phyloP scores from a whole-genome alignment of 2,888 invertebrate species.

The Nematopogon swammerdamellus region DNA sequence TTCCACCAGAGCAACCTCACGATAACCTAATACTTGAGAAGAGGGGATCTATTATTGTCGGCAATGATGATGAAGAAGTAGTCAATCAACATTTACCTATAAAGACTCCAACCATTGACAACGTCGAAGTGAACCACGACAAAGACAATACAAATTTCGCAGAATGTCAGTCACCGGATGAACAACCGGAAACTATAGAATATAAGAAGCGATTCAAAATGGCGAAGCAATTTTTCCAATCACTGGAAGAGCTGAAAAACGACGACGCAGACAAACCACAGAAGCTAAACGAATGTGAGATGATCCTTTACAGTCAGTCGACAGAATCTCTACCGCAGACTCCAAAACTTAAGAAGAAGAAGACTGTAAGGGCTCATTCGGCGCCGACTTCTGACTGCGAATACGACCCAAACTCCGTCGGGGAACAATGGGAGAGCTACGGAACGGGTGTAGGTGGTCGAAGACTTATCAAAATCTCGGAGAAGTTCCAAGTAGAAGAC shows the following conservation, averaged over 20 bases:
- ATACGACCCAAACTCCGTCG: constrained; percentile 12
- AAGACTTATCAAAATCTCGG: constrained; percentile 45
- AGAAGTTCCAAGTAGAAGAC: constrained; percentile 50
- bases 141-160: background rate
- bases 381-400: constrained; percentile 44
- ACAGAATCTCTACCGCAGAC: constrained; percentile 34
- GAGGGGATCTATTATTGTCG: no score
- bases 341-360: constrained; percentile 16
- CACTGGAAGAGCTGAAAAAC: constrained; percentile 38
- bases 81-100: no score
- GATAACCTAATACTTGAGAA: no score
- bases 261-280: constrained; percentile 21
- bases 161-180: background rate
- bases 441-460: constrained; percentile 4
- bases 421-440: constrained; percentile 8
- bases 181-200: constrained; percentile 24
- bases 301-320: constrained; percentile 27
- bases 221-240: constrained; percentile 49
- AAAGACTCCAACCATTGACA: no score
- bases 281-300: constrained; percentile 40
- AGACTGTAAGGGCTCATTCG: constrained; percentile 25
- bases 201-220: constrained; percentile 46
- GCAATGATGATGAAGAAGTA: no score
- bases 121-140: background rate
- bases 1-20: no score